Evolutionary conservation across 2,888 invertebrate species (phyloP).

Genomic region (Orchestes rusci): DNA sequence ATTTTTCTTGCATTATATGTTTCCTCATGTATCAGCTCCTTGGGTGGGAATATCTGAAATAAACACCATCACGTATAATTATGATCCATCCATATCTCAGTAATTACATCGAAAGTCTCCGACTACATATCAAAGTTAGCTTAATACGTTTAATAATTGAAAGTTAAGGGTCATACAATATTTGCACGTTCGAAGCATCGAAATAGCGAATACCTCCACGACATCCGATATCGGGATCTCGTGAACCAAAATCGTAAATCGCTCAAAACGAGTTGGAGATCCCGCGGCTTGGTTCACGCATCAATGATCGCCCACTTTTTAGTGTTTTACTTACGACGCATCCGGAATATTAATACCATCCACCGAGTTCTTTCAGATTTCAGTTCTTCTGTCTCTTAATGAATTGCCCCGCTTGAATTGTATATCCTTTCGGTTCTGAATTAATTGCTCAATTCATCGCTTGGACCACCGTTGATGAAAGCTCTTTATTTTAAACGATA

Average conservation of each 20-base stretch:
- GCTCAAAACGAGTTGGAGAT: conserved; percentile 34
- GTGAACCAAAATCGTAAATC: conserved; percentile 38
- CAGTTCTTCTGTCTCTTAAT: conserved; percentile 18
- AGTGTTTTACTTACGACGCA: conserved; percentile 31
- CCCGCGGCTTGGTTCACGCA: conserved; percentile 37
- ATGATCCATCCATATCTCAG: no score
- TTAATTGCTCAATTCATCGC: conserved; percentile 24
- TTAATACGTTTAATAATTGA: no score
- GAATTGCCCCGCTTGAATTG: conserved; percentile 21
- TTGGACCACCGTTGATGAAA: conserved; percentile 21
- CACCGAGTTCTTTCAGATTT: conserved; percentile 16
- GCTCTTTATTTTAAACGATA: conserved; percentile 13
- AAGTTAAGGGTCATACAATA: no score
- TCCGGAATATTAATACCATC: conserved; percentile 27
- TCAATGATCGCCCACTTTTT: conserved; percentile 37
- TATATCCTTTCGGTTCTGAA: conserved; percentile 21
- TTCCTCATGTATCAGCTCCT: no score
- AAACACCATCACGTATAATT: no score
- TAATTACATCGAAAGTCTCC: no score
- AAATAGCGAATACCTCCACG: no score
- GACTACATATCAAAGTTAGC: no score
- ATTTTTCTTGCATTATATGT: no score
- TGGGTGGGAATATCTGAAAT: no score
- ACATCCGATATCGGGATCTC: conserved; percentile 32
- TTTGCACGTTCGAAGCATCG: no score